Evolutionary conservation across 2,888 invertebrate species (phyloP), one percentile per base, ranked within the genome.

Genomic region (Oligia latruncula): DNA sequence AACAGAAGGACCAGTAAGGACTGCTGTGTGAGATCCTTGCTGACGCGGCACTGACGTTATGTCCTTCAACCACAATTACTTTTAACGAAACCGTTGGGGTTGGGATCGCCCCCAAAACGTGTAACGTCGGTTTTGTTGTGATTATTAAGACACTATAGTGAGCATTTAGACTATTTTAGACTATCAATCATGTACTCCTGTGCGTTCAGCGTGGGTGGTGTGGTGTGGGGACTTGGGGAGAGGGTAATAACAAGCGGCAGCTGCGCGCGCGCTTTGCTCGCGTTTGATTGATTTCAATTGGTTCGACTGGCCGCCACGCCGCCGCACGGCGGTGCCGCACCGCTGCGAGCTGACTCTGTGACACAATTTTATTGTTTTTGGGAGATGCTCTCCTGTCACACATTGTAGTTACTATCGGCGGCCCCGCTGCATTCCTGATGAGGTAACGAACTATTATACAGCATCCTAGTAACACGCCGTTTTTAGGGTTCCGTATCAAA

Each of bases 211-310:
- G 8, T 52, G 13, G 23, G 8, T 52, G 13, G 23, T n/a, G 46
- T 49, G 58, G 23, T 58, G 23, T 58, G 23, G 23, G 5, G 29
- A 29, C 29, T 29, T 58, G 23, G 23, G 5, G 35, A 29, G 65
- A 52, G 17, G 43, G 70, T 43, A 43, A 43, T 65, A 65, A 49
- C 11, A 52, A 74, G 80, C 67, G 29, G 68, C 77, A 77, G 70
- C 75, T 65, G 82, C 62, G 68, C 20, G n/a, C 46, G 64, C 29
- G 72, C 75, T 68, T 78, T 65, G 71, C 15, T 29, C 46, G 64
- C n/a, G 52, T 72, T 83, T 80, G 71, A 87, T 84, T 87, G 60
- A 84, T 74, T 76, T 81, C 78, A 87, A 87, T 87, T 87, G 85
- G 78, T 76, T 46, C 20, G 76, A 80, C 82, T 67, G 29, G 49